Conservation (phyloP, 2,888 invertebrate genomes). For the Scaeva pyrastri region DNA sequence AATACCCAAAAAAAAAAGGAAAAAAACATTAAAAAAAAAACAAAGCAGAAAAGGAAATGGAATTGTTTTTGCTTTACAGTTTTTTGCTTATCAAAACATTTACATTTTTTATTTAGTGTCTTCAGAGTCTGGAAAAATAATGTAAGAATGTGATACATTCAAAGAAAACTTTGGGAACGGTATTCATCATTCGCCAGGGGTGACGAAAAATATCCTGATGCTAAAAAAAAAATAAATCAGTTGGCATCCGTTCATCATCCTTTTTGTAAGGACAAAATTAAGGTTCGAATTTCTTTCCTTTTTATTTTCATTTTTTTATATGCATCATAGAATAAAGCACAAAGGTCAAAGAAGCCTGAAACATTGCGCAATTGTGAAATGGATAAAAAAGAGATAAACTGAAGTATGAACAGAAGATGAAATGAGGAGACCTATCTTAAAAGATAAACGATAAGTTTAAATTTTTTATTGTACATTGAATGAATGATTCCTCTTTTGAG, state of each 20-base stretch:
- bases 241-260: conserved; percentile 48
- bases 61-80: conserved; percentile 36
- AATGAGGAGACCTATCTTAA: conserved; percentile 12
- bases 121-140: conserved; percentile 47
- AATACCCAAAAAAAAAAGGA: conserved; percentile 16
- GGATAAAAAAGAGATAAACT: conserved; percentile 31
- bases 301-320: conserved; percentile 43
- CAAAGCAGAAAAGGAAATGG: conserved; percentile 39
- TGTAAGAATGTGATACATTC: conserved; percentile 24
- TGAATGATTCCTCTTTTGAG: neutral
- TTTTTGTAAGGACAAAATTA: conserved; percentile 34
- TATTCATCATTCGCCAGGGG: conserved; percentile 1
- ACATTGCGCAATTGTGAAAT: conserved; percentile 49
- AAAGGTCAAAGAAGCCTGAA: conserved; percentile 49
- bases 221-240: conserved; percentile 47
- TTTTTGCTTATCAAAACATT: conserved; percentile 57
- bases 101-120: conserved; percentile 32
- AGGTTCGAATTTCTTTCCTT: conserved; percentile 50
- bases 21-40: conserved; percentile 17
- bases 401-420: conserved; percentile 14
- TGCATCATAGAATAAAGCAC: conserved; percentile 49
- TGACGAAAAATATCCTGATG: conserved; percentile 8
- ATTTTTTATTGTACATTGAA: neutral
- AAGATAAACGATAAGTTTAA: conserved; percentile 18
- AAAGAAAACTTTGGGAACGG: neutral